Evolutionary conservation across 2,113 vertebrate species (phyloP), one percentile per base, ranked within the genome.

Genomic region (Symphodus melops): DNA sequence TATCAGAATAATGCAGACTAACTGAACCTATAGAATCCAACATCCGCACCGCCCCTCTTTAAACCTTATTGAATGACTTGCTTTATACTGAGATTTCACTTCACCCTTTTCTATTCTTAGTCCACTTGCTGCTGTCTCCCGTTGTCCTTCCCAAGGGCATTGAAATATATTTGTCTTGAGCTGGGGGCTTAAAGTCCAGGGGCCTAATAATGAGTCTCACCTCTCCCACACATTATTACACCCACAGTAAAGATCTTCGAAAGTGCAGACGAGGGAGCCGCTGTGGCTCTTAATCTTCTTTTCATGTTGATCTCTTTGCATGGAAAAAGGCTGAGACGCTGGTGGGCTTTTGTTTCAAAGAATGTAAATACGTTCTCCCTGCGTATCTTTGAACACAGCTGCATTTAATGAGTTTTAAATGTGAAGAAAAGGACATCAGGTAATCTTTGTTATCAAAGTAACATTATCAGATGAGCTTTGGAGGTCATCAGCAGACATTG

Each of bases 191-290:
- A 21, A 21, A 63, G 11, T 66, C 9, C 42, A 10, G 49, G 25
- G 57, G 54, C 8, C 62, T 82, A 79, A 87, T 90, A 65, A 84
- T 20, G 72, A 72, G 53, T 86, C 82, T 71, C 36, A 51, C 25
- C 46, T 48, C 52, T 7, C 16, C 49, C 58, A 12, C 49, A 68
- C 49, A 21, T 60, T 72, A 82, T 83, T 57, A 67, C 37, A 60
- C 62, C 16, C 14, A 58, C 63, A 72, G 37, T 75, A 61, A 51
- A 75, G 33, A 48, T 63, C 4, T 60, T 17, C 21, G 58, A 68
- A 62, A 71, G 13, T 52, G 42, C 56, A 55, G 25, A n/a, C 1
- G 8, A 56, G 44, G 71, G 54, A 71, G 11, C 25, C n/a, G 4
- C 39, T 42, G 37, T 37, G 21, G 53, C 56, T 67, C 13, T 63